A percentile compares a stretch with the other conserved stretches of the same genome.
Evolutionary conservation across 2,888 invertebrate genomes (phyloP).

Genomic region (Polylopha cassiicola): DNA sequence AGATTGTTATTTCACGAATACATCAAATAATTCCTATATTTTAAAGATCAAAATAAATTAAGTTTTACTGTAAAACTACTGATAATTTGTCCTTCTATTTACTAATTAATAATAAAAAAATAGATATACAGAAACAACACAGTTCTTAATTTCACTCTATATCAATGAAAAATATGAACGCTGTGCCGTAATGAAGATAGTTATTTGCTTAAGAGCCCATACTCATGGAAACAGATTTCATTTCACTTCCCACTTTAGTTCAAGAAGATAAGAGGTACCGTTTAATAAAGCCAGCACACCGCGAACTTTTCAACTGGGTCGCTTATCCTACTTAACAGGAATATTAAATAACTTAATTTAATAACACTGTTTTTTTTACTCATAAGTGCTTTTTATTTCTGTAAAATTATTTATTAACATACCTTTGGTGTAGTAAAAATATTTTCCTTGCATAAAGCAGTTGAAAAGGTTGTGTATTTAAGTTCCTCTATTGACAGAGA

Average conservation of each 20-base stretch:
- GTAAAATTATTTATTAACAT: conserved; percentile 5
- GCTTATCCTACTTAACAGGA: conserved; percentile 31
- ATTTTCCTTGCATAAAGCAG: no score
- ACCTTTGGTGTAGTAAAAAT: no score
- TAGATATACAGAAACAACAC: conserved; percentile 1
- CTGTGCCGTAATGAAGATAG: background rate
- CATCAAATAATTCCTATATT: no score
- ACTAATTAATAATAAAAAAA: conserved; percentile 7
- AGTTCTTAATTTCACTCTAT: background rate
- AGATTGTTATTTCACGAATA: no score
- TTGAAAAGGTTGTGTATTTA: no score
- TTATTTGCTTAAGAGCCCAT: conserved; percentile 13
- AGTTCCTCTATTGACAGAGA: no score
- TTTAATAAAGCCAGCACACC: conserved; percentile 43
- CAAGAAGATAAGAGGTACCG: conserved; percentile 29
- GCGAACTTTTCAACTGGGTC: conserved; percentile 48
- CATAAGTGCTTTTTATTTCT: conserved; percentile 7
- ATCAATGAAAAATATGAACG: no score
- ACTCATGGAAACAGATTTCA: conserved; percentile 17
- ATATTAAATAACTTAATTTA: conserved; percentile 36
- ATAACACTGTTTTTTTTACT: conserved; percentile 19
- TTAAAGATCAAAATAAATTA: no score
- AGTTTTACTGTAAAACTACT: no score
- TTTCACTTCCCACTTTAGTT: conserved; percentile 35
- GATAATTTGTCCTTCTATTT: conserved; percentile 12